phyloP scores from a whole-genome alignment of 1,140 invertebrate genomes.

The Zaprionus tsacasi region DNA sequence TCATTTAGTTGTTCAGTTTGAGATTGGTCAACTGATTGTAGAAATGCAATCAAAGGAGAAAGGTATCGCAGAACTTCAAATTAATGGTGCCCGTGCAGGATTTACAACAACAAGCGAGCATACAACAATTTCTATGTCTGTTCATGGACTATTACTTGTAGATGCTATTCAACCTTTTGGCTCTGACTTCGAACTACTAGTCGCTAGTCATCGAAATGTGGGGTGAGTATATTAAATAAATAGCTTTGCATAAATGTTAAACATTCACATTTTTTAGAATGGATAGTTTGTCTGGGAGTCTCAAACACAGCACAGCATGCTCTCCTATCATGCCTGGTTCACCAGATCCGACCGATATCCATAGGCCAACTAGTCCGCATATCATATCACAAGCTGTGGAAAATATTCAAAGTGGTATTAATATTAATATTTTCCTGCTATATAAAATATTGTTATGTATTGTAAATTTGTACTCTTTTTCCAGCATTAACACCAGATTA shows the following conservation, averaged over 20 bases:
- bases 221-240: slow-evolving; percentile 85
- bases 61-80: slow-evolving; percentile 95
- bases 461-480: slow-evolving; percentile 18
- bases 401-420: slow-evolving; percentile 73
- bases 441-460: not conserved
- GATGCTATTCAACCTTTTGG: slow-evolving; percentile 98
- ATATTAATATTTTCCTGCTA: not conserved
- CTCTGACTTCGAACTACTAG: slow-evolving; percentile 95
- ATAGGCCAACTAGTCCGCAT: slow-evolving; percentile 84
- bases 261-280: slow-evolving; percentile 86
- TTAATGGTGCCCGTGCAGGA: slow-evolving; percentile 92
- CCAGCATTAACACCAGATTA: slow-evolving; percentile 41
- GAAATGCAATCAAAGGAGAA: slow-evolving; percentile 93
- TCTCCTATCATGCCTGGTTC: slow-evolving; percentile 92
- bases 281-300: slow-evolving; percentile 96
- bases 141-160: slow-evolving; percentile 95
- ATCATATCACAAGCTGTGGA: slow-evolving; percentile 75
- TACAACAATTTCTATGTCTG: slow-evolving; percentile 91
- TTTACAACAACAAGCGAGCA: slow-evolving; percentile 89
- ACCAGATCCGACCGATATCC: slow-evolving; percentile 85
- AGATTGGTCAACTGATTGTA: slow-evolving; percentile 93
- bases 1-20: slow-evolving; percentile 93
- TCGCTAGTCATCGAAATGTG: slow-evolving; percentile 97
- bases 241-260: not conserved
- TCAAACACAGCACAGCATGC: slow-evolving; percentile 95